A percentile compares a stretch with the other conserved stretches of the same genome.
Conservation (phyloP, 2,113 vertebrate species). For the Pavo muticus region DNA sequence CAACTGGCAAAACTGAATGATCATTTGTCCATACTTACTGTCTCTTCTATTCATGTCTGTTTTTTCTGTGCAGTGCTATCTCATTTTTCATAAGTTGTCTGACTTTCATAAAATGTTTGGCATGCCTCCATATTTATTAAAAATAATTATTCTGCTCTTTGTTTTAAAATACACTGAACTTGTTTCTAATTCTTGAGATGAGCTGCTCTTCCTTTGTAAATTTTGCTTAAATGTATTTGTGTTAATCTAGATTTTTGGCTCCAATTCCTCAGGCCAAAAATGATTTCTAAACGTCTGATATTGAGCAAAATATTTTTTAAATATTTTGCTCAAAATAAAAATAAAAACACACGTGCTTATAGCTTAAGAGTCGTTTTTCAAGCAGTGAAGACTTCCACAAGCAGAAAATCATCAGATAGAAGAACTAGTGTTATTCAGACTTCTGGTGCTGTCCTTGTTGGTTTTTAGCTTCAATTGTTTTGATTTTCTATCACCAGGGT, state of each 20-base stretch:
- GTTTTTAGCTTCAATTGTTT: constrained; percentile 35
- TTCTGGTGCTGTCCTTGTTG: not conserved
- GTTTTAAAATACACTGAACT: not conserved
- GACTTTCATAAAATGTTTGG: not conserved
- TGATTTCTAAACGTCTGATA: constrained; percentile 21
- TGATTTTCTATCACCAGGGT: constrained; percentile 84
- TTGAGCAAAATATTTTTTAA: not conserved
- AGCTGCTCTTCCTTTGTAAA: not conserved
- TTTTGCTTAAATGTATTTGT: not conserved
- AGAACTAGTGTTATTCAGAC: not conserved
- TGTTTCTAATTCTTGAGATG: constrained; percentile 18
- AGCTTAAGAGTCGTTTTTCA: not conserved
- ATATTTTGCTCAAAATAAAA: too few species aligned
- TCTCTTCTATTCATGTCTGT: not conserved
- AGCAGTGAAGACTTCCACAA: not conserved
- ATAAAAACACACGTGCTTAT: not conserved
- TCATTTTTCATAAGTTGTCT: not conserved
- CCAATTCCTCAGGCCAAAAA: constrained; percentile 5
- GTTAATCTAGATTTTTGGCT: constrained; percentile 33
- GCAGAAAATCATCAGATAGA: not conserved
- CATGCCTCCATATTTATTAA: not conserved
- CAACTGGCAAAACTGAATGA: not conserved
- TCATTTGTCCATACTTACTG: not conserved
- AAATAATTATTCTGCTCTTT: not conserved
- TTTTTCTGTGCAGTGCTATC: not conserved